Evolutionary conservation across 2,888 invertebrate species (phyloP), one percentile per base, ranked within the genome.

Genomic region (Archips crataeganus): DNA sequence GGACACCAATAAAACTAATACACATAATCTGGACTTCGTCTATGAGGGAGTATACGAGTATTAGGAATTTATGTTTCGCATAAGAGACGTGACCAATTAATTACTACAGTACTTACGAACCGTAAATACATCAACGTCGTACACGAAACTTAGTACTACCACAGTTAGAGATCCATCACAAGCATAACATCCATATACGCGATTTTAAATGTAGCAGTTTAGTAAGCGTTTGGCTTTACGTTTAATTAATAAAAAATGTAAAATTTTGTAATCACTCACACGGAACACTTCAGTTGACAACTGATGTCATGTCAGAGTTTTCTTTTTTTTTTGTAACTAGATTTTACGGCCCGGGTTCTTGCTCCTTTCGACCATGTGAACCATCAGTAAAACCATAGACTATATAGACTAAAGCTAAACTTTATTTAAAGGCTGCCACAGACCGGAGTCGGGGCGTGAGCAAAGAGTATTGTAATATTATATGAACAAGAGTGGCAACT

Each of bases 61-160:
- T 71, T 15, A 68, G 76, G 61, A 51, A 63, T 32, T 57, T 57
- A 32, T 67, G 71, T 70, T 69, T 74, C 78, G 76, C 77, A 75
- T 84, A 84, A 79, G 74, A 89, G 84, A 87, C 85, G 84, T 90
- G 87, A 91, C 86, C 84, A 87, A 86, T 85, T 83, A 86, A 82
- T 82, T 82, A 80, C 80, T 82, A 79, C 80, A 79, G 80, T 84
- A 91, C 57, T 32, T 57, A 57, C 89, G 85, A 84, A 90, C 90
- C 90, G 87, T 90, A 90, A 90, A 90, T 87, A 90, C 91, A 89
- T 88, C 80, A 90, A 90, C 85, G 86, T 81, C 84, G 84, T 81
- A 76, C 86, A 86, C 78, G 60, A 76, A 71, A 71, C 59, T 72
- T 65, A 68, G 39, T 66, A 36, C 64, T 57, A 75, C 62, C 69